Evolutionary conservation across 2,797 vertebrate species (phyloP), one percentile per base, ranked within the genome.

Genomic region (Tolypeutes matacus): DNA sequence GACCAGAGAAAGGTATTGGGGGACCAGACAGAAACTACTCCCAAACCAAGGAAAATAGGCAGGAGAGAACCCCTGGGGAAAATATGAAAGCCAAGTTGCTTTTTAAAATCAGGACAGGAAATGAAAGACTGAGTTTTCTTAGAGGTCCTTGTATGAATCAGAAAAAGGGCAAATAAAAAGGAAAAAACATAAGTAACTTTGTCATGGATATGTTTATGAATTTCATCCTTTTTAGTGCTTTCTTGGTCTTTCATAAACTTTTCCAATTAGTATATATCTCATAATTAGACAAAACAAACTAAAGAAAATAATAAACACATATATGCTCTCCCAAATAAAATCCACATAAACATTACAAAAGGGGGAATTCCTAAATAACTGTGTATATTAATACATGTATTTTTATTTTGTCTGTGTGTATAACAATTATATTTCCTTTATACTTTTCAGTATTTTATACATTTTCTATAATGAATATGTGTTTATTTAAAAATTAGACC

Each of bases 221-320:
- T 73, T 72, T 67, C 73, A 81, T 25, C 42, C 12, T 93, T 81
- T 86, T 56, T 29, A 64, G 62, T 36, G 39, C 5, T 29, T 69
- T 60, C 20, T 34, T 78, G 23, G 42, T 78, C 34, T n/a, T 31
- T 31, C 78, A 53, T 64, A 56, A 34, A 14, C 53, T 84, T 95
- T 85, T 75, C 31, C 18, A 51, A 3, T 75, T 81, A 69, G 20
- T 23, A 36, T 73, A 10, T 67, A 67, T 80, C 51, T 70, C 31
- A 58, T 36, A 70, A 86, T 64, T 53, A 73, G 62, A 70, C 11
- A 89, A 62, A 85, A 11, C n/a, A 81, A 95, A 56, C 42, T 91
- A 73, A 76, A 73, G 34, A 51, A 76, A 86, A 17, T 42, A 64
- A 56, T 70, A 56, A 86, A 83, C 34, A 76, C 18, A 17, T 62